A percentile compares a stretch with the other conserved stretches of the same genome.
These are phyloP conservation scores for Ammodytes marinus DNA, from an alignment of 2,113 vertebrate genomes.

Conservation along the genomic window DNA sequence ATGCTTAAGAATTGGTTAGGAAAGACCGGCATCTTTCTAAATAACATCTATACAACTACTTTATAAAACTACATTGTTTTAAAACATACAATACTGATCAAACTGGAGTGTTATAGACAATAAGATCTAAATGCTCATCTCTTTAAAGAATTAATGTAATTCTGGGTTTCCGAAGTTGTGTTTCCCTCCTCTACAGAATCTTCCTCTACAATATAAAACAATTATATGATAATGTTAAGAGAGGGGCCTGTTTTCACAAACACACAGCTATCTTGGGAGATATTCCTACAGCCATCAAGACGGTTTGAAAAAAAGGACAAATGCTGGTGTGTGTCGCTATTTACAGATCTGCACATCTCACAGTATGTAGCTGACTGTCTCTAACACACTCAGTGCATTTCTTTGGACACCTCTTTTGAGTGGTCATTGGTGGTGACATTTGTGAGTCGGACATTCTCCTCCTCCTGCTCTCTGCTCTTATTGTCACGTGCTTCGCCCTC, in stretches of 20 bases:
- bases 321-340: constrained; percentile 18
- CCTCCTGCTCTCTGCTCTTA: constrained; percentile 67
- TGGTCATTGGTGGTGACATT: constrained; percentile 85
- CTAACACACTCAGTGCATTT: constrained; percentile 49
- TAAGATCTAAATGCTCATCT: constrained; percentile 37
- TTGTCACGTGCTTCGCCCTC: constrained; percentile 86
- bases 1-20: neutral
- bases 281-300: neutral
- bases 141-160: constrained; percentile 81
- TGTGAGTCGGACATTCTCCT: constrained; percentile 87
- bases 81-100: constrained; percentile 71
- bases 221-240: constrained; percentile 27
- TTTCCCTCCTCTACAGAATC: constrained; percentile 31
- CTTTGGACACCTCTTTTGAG: constrained; percentile 59
- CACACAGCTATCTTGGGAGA: constrained; percentile 19
- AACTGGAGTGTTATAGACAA: constrained; percentile 46
- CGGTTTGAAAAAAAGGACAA: constrained; percentile 20
- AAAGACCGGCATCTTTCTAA: constrained; percentile 10
- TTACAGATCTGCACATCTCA: constrained; percentile 38
- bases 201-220: constrained; percentile 51
- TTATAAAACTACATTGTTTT: constrained; percentile 51
- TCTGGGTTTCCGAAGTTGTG: constrained; percentile 51
- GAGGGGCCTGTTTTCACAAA: constrained; percentile 29
- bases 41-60: constrained; percentile 34
- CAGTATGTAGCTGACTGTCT: neutral